phyloP scores from a whole-genome alignment of 1,140 invertebrate genomes.

The Wasmannia auropunctata region DNA sequence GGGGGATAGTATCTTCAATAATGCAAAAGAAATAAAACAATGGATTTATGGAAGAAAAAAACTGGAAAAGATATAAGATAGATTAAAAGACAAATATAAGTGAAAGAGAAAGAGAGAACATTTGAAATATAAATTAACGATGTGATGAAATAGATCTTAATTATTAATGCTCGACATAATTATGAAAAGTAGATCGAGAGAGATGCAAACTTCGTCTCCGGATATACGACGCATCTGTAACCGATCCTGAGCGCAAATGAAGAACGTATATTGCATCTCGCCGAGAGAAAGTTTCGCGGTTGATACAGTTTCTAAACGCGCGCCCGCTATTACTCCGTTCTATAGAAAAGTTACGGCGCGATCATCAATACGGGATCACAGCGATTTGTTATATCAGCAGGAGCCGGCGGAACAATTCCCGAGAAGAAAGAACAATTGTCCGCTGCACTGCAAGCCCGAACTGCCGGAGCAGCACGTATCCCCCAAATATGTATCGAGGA shows the following conservation, averaged over 20 bases:
- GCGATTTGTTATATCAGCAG: slow-evolving; percentile 57
- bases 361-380: slow-evolving; percentile 37
- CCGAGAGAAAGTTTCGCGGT: slow-evolving; percentile 24
- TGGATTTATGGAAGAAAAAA: not conserved
- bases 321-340: slow-evolving; percentile 11
- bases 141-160: not conserved
- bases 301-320: slow-evolving; percentile 28
- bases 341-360: slow-evolving; percentile 42
- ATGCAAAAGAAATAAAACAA: not conserved
- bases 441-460: slow-evolving; percentile 77
- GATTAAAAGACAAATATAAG: not conserved
- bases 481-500: slow-evolving; percentile 73
- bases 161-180: not conserved
- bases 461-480: slow-evolving; percentile 69
- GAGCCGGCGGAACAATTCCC: slow-evolving; percentile 71
- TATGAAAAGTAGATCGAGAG: not conserved
- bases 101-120: not conserved
- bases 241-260: not conserved
- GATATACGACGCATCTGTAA: not conserved
- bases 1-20: not conserved
- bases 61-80: not conserved
- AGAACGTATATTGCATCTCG: not conserved
- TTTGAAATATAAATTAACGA: not conserved
- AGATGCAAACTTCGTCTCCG: not conserved
- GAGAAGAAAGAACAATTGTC: slow-evolving; percentile 76